Base-by-base conservation (phyloP, 2,113 vertebrate species). In the Carassius carassius region DNA sequence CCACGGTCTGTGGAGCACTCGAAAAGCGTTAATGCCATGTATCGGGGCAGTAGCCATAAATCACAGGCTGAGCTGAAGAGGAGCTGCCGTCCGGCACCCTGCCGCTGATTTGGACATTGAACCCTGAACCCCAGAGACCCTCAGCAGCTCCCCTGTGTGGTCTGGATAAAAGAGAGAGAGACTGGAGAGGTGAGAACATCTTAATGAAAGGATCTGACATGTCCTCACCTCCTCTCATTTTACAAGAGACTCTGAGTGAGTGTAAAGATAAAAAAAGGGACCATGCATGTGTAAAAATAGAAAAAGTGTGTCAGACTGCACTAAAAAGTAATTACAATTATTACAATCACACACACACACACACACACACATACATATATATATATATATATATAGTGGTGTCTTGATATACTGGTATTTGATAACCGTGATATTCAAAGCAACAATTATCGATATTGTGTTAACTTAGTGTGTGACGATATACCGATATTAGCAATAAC, bases 1-100 rank as follows among this genome's bases (percentile, higher is more conserved):
- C 35, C 62, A 13, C 76, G 81, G 81, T 77, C 70, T 77, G 21
- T 1, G 16, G 25, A 77, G 84, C 47, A 11, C 79, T 85, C 74
- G 44, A 8, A 80, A 37, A 72, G 65, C 23, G 10, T 78, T 87
- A 85, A 65, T 60, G 63, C 65, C 23, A 6, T 44, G 63, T 51
- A 74, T 25, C 37, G 5, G 25, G 19, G 41, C 29, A 69, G 58
- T 32, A 58, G 78, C 23, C 58, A 85, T 87, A 74, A 87, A 85
- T 83, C 84, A 85, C 25, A 8, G 29, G 56, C 21, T 62, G 54
- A 47, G 21, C 29, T 58, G 78, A 25, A 62, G 63, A 82, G 51
- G 60, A 25, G 49, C 51, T 32, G 6, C 11, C 73, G 21, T 4
- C 19, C 35, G 4, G 37, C 60, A 63, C 60, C n/a, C 23, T 63